Percentiles rank a stretch among this genome's conserved stretches.
Evolutionary conservation across 1,140 invertebrate genomes (phyloP).

Genomic region (Monomorium pharaonis): DNA sequence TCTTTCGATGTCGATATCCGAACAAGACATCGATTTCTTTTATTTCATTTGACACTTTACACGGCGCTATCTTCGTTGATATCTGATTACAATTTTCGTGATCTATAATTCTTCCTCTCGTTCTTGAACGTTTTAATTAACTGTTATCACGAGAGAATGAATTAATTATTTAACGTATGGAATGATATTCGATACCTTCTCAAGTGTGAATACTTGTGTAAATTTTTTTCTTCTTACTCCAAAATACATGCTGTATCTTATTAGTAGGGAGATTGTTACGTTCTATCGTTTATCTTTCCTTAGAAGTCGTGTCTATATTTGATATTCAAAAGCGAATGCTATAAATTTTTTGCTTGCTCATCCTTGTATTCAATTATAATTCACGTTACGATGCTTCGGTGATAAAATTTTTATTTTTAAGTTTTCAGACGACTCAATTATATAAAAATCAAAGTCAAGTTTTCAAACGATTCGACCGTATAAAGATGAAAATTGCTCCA

Average conservation of each 20-base stretch:
- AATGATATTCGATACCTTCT: neutral
- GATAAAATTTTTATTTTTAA: neutral
- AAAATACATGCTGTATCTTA: neutral
- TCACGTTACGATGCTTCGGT: neutral
- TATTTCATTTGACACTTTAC: constrained; percentile 17
- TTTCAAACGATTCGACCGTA: neutral
- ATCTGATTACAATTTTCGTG: constrained; percentile 37
- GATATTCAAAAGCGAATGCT: neutral
- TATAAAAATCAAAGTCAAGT: neutral
- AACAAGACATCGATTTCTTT: constrained; percentile 50
- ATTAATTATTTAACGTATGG: neutral
- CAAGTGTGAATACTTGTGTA: neutral
- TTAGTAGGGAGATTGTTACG: neutral
- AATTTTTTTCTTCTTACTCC: neutral
- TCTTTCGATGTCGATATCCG: constrained; percentile 22
- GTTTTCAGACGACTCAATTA: neutral
- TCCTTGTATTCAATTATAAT: neutral
- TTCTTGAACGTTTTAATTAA: too few species aligned
- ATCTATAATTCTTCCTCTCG: neutral
- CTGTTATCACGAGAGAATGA: constrained; percentile 5
- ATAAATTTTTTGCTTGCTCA: neutral
- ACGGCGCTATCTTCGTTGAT: constrained; percentile 15
- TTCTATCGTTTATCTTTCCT: neutral
- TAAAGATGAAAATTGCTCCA: neutral
- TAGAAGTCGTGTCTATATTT: neutral